Evolutionary conservation across 2,888 invertebrate species (phyloP), one percentile per base, ranked within the genome.

Genomic region (Diarsia brunnea): DNA sequence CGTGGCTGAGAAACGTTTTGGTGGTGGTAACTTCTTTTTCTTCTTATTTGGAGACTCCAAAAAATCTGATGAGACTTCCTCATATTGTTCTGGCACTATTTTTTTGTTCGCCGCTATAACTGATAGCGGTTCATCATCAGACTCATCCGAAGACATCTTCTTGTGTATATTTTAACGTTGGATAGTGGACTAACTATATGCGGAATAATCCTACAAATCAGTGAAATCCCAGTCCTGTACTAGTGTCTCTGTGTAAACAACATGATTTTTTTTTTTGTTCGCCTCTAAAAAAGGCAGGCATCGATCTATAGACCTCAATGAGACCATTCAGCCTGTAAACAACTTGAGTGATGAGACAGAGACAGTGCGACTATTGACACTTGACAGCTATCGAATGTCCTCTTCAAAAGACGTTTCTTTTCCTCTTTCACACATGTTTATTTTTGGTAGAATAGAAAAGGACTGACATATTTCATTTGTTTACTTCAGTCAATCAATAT

Each of bases 61-160:
- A n/a, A 65, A 47, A 55, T 64, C 75, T 31, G 73, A 60, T 47
- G 58, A 11, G 60, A 49, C 63, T 55, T 87, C 85, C 0, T 73
- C 78, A 73, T 85, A 89, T 63, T 86, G 87, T 49, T 91, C 90
- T 4, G 92, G 89, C 65, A 91, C 86, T 24, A 85, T 61, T 84
- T 92, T 94, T 82, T 95, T 96, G 55, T 92, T 91, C 49, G 93
- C 92, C 21, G 95, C 96, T 81, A 96, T 87, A 70, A 92, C 86
- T 4, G 97, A 93, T 69, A 97, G 88, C 2, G 96, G 96, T 87
- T 96, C 96, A 79, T 96, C 95, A 69, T 96, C 96, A 0, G 96
- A 96, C 69, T 96, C 96, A 47, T 95, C 95, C 14, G 90, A 91
- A 80, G 84, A 86, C 90, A 90, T 91, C 2, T 76, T 81, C 27